Base-by-base conservation (phyloP, 2,888 invertebrate species). In the Thumatha senex region DNA sequence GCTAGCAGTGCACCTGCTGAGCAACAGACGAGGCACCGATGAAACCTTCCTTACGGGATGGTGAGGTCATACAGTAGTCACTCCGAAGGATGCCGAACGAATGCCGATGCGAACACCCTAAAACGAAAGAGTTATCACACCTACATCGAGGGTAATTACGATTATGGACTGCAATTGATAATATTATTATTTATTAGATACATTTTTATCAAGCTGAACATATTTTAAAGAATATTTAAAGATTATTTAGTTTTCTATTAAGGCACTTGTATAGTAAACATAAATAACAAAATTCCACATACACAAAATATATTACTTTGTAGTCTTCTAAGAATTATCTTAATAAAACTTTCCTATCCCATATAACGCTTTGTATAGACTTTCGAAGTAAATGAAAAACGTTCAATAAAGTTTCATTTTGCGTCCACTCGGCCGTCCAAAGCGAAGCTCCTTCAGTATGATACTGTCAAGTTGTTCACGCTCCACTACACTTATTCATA, bases 371-470 rank as follows among this genome's bases (percentile, higher is more conserved):
- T 51, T 49, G 52, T 47, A 40, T 58, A 68, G 59, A 67, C 65
- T 60, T 59, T 59, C 45, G 56, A 64, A 67, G 72, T 78, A 82
- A 80, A 85, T 81, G 83, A 85, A 84, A 83, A 82, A 81, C 76
- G 82, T 86, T 84, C 85, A 89, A 90, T 89, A 89, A 86, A 89
- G 82, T 89, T 86, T 82, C 79, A 89, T 89, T 87, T 84, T 76
- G 69, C 78, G 84, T 82, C 84, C 80, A 78, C 78, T 77, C 69
- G 66, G 63, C 15, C 68, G 70, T 51, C 48, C 46, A 10, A 58
- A 70, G 60, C 72, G 57, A 60, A 72, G 57, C 54, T 49, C 60
- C 72, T 67, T 63, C 66, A 76, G 81, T 82, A 82, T 83, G 85
- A 87, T 86, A 86, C 84, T 84, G 87, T 86, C 86, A 81, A 78